These are phyloP conservation scores for Sminthurinus signatus DNA, from an alignment of 1,140 invertebrate species.

Conservation along the genomic window DNA sequence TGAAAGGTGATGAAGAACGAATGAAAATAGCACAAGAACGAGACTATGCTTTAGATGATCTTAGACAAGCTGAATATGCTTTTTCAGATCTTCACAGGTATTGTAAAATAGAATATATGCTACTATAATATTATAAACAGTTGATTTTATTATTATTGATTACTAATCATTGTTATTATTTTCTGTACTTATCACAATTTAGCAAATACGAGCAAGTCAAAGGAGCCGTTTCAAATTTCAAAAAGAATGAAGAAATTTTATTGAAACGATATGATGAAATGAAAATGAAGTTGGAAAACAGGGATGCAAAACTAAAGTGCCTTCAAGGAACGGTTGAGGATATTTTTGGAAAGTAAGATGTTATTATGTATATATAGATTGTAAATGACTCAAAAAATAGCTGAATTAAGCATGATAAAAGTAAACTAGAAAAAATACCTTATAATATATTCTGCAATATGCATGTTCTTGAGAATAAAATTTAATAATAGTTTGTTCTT, in stretches of 20 bases:
- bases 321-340: constrained; percentile 19
- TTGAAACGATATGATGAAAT: constrained; percentile 18
- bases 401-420: too few relatives aligned
- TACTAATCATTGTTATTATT: too few relatives aligned
- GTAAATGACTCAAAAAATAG: too few relatives aligned
- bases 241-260: constrained; percentile 23
- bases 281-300: constrained; percentile 17
- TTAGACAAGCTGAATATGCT: constrained; percentile 28
- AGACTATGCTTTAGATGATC: constrained; percentile 27
- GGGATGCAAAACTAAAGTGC: constrained; percentile 13
- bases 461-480: not conserved
- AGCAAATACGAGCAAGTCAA: constrained; percentile 27
- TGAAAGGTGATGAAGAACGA: not conserved
- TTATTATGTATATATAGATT: not conserved
- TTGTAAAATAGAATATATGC: too few relatives aligned
- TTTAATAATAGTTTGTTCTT: not conserved
- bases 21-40: constrained; percentile 7
- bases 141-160: too few relatives aligned
- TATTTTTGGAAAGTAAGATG: constrained; percentile 5
- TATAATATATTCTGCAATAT: too few relatives aligned
- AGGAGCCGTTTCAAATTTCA: constrained; percentile 14
- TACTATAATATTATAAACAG: too few relatives aligned
- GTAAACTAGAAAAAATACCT: too few relatives aligned
- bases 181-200: not conserved
- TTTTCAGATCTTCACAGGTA: constrained; percentile 33